Conservation (phyloP, 2,797 vertebrate genomes). For the Poeciliopsis gracilis region DNA sequence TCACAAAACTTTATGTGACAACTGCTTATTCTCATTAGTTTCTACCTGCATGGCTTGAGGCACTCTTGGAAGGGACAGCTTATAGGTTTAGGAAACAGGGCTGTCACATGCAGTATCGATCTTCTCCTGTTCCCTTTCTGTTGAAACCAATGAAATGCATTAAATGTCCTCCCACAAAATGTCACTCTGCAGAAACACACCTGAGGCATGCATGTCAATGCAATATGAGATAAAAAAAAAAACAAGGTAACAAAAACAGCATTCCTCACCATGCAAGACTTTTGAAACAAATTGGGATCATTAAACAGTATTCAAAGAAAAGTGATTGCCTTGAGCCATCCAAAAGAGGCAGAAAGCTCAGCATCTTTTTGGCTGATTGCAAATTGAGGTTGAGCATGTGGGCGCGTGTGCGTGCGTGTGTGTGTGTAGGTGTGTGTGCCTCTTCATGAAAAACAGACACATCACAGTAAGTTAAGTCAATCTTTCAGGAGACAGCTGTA, state of each 20-base stretch:
- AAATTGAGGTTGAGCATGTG: constrained; percentile 5
- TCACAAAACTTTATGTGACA: constrained; percentile 17
- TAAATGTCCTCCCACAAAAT: constrained; percentile 42
- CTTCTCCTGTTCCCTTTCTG: constrained; percentile 20
- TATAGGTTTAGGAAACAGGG: constrained; percentile 51
- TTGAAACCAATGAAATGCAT: constrained; percentile 67
- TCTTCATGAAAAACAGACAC: constrained; percentile 28
- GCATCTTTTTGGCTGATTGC: constrained; percentile 28
- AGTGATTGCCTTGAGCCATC: constrained; percentile 14
- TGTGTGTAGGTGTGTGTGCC: neutral
- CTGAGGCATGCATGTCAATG: constrained; percentile 17
- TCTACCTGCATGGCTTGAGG: constrained; percentile 42
- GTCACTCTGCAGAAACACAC: constrained; percentile 48
- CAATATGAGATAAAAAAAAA: neutral
- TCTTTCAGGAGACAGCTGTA: constrained; percentile 63
- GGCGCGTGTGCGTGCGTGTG: too few relatives aligned
- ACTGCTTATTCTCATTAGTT: constrained; percentile 43
- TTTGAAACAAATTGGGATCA: constrained; percentile 19
- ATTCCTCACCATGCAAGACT: neutral
- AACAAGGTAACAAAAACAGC: constrained; percentile 5
- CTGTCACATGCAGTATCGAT: constrained; percentile 61
- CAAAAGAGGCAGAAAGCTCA: constrained; percentile 21
- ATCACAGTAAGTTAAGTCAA: constrained; percentile 56
- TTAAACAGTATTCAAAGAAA: constrained; percentile 20
- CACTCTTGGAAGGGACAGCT: constrained; percentile 30